phyloP scores from a whole-genome alignment of 2,888 invertebrate species.

The Xylocampa areola region DNA sequence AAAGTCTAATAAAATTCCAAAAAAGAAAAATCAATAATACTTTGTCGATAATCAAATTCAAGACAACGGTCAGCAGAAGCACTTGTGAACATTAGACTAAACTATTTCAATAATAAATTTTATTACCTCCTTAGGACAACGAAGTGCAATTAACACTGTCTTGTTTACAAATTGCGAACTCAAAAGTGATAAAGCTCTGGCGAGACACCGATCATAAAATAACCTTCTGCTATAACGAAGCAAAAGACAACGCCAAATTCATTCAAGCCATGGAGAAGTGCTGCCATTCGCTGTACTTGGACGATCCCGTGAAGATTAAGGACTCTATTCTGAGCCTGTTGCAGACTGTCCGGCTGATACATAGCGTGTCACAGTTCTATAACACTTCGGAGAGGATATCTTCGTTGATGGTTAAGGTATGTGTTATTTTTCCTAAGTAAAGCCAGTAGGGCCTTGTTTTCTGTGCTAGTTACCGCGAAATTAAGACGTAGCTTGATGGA shows the following conservation, averaged over 20 bases:
- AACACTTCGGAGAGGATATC: constrained; percentile 99
- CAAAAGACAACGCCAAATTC: constrained; percentile 98
- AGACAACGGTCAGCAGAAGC: too few species aligned
- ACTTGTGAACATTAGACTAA: constrained; percentile 3
- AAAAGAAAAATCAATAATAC: too few species aligned
- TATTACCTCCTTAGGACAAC: constrained; percentile 83
- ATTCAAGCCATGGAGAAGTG: constrained; percentile 97
- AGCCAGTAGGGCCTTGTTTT: too few species aligned
- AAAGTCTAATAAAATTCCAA: too few species aligned
- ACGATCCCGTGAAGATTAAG: constrained; percentile 97
- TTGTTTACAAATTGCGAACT: constrained; percentile 93
- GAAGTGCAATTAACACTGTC: constrained; percentile 94
- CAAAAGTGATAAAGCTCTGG: constrained; percentile 95
- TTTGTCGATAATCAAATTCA: too few species aligned
- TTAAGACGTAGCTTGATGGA: too few species aligned
- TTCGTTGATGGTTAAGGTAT: constrained; percentile 97
- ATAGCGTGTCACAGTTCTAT: constrained; percentile 98
- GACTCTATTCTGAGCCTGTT: constrained; percentile 96
- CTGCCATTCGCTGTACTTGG: constrained; percentile 97
- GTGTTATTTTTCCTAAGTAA: too few species aligned
- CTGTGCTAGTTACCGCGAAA: too few species aligned
- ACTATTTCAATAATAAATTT: background rate
- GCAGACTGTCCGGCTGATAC: constrained; percentile 97
- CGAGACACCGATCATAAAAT: constrained; percentile 96
- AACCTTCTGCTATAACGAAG: constrained; percentile 98